Evolutionary conservation across 2,113 vertebrate species (phyloP), one percentile per base, ranked within the genome.

Genomic region (Todiramphus chloris): DNA sequence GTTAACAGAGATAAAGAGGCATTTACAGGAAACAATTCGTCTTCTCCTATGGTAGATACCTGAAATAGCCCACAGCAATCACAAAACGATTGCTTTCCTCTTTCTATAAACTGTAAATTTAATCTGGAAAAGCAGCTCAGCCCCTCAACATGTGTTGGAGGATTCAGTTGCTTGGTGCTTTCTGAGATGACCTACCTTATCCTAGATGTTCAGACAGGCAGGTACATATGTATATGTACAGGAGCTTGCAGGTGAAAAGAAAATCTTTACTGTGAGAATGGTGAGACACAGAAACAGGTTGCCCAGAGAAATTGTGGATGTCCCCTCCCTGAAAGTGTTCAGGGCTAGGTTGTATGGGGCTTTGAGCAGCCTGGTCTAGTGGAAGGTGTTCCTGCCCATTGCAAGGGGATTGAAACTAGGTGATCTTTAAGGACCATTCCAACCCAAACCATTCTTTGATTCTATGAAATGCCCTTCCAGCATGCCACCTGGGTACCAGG

Each of bases 21-120:
- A 92, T 84, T 95, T 84, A 87, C 74, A 95, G 95, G 93, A 97
- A 97, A 94, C 93, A 96, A 94, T 96, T 91, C 12, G 79, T 97
- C 95, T 95, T 95, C 84, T 95, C 56, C 33, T 83, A 28, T 17
- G 35, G 60, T 87, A 89, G 69, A 89, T 60, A 96, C 69, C 58
- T 84, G 74, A 91, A 91, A 95, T 78, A 96, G 87, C 95, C 93
- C 74, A 37, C 39, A 93, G 93, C 94, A 74, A 92, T 93, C 86
- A 90, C 74, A 87, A 62, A 92, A 89, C 2, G 3, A 89, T 77
- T 72, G 35, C 64, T 96, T 94, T 84, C 87, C 77, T 89, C 58
- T 39, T 69, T 89, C 58, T 39, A 73, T 51, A 72, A 95, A 89
- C 79, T 74, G 66, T 92, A 95, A 75, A 97, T 94, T 91, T 75